A percentile compares a stretch with the other conserved stretches of the same genome.
phyloP scores from a whole-genome alignment of 1,140 invertebrate species.

The Cephus cinctus region DNA sequence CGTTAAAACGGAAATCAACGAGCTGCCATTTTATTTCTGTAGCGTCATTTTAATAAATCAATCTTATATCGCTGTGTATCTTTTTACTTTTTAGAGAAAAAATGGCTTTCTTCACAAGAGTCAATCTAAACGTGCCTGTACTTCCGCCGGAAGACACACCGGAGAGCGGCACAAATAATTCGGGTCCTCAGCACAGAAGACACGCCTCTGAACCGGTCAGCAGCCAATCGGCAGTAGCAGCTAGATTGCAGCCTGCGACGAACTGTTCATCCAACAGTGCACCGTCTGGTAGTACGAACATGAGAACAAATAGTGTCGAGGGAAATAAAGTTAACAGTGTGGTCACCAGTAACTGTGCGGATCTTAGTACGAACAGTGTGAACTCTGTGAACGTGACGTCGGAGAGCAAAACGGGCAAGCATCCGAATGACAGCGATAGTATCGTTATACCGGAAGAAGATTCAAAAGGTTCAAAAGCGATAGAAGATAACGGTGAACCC shows the following conservation, averaged over 20 bases:
- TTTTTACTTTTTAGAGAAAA: slow-evolving; percentile 73
- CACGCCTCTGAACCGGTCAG: slow-evolving; percentile 42
- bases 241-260: slow-evolving; percentile 1
- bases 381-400: not conserved
- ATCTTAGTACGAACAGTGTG: not conserved
- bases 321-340: not conserved
- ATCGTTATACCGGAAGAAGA: slow-evolving; percentile 12
- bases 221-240: slow-evolving; percentile 9
- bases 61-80: not conserved
- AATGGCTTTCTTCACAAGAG: slow-evolving; percentile 90
- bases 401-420: not conserved
- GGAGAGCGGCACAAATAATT: slow-evolving; percentile 3
- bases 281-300: not conserved
- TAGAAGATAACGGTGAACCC: slow-evolving; percentile 51
- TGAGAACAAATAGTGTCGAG: slow-evolving; percentile 1
- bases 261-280: not conserved
- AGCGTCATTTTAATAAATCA: not conserved
- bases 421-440: slow-evolving; percentile 10
- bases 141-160: slow-evolving; percentile 66
- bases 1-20: too few relatives aligned
- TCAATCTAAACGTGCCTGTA: slow-evolving; percentile 74
- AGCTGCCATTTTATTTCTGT: slow-evolving; percentile 7
- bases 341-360: not conserved
- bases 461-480: slow-evolving; percentile 12
- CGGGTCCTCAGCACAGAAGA: slow-evolving; percentile 34